These are phyloP conservation scores for Bubo blakistoni DNA, from an alignment of 2,113 vertebrate species.

Conservation along the genomic window DNA sequence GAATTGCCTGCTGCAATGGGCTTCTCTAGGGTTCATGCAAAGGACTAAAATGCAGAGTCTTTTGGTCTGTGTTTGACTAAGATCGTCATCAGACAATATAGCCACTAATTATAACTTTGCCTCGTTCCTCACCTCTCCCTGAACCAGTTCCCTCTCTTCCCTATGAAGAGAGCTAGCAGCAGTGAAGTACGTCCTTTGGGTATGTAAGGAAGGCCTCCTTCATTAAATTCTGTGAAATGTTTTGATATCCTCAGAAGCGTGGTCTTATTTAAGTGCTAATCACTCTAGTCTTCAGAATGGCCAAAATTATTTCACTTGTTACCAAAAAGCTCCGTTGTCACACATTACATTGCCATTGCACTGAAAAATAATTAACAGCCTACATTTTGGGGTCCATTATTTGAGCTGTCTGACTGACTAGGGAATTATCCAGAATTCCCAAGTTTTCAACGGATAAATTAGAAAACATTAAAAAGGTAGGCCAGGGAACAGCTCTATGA, in stretches of 20 bases:
- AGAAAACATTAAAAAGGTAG: slow-evolving; percentile 71
- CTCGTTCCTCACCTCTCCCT: slow-evolving; percentile 12
- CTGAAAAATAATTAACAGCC: slow-evolving; percentile 72
- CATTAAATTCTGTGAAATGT: slow-evolving; percentile 51
- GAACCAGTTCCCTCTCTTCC: slow-evolving; percentile 12
- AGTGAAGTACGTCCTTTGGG: neutral
- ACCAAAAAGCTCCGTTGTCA: slow-evolving; percentile 57
- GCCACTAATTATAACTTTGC: slow-evolving; percentile 2
- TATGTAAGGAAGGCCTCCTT: slow-evolving; percentile 34
- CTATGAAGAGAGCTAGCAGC: neutral
- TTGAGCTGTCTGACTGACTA: slow-evolving; percentile 65
- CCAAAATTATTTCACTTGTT: slow-evolving; percentile 61
- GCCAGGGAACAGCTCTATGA: slow-evolving; percentile 66
- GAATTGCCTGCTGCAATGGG: neutral
- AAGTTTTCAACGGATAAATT: slow-evolving; percentile 68
- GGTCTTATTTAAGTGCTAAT: slow-evolving; percentile 62
- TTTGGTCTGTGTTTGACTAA: neutral
- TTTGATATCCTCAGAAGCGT: slow-evolving; percentile 29
- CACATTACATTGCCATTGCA: slow-evolving; percentile 52
- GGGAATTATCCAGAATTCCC: slow-evolving; percentile 75
- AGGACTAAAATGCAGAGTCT: neutral
- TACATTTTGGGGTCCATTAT: slow-evolving; percentile 66
- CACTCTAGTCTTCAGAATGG: slow-evolving; percentile 28
- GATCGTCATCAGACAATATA: neutral
- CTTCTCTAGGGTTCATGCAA: neutral